Evolutionary conservation across 2,113 vertebrate species (phyloP).

Genomic region (Larimichthys polyactis): DNA sequence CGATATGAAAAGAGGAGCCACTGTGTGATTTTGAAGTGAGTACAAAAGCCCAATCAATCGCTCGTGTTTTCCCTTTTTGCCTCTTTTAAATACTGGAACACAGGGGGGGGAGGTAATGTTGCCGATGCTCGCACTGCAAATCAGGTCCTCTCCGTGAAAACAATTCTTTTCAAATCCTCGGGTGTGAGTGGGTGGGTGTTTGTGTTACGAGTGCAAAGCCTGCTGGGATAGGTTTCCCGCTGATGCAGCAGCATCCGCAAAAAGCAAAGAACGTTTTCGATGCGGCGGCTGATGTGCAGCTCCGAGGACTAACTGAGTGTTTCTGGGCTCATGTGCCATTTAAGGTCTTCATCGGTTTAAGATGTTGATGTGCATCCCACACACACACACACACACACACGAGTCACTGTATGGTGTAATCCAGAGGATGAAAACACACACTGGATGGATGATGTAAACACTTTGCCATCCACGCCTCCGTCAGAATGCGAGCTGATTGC

Average conservation of each 20-base stretch:
- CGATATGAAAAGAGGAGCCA: conserved; percentile 16
- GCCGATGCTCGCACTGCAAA: conserved; percentile 54
- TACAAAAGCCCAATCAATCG: conserved; percentile 60
- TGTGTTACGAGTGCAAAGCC: conserved; percentile 65
- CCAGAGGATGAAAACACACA: neutral
- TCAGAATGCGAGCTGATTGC: conserved; percentile 36
- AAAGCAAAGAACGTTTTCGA: conserved; percentile 12
- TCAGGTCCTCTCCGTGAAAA: conserved; percentile 66
- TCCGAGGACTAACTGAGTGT: conserved; percentile 44
- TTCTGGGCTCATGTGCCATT: conserved; percentile 24
- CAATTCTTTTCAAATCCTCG: conserved; percentile 63
- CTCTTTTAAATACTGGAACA: conserved; percentile 69
- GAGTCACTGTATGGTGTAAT: neutral
- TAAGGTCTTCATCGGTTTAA: conserved; percentile 41
- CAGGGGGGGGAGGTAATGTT: conserved; percentile 52
- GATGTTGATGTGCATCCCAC: conserved; percentile 44
- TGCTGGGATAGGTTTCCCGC: conserved; percentile 60
- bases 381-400: neutral
- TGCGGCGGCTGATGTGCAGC: conserved; percentile 24
- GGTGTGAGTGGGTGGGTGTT: conserved; percentile 65
- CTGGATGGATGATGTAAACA: neutral
- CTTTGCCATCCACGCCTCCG: neutral
- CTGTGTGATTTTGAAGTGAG: conserved; percentile 11
- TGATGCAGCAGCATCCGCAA: conserved; percentile 31
- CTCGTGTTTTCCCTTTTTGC: conserved; percentile 59